Conservation (phyloP, 2,888 invertebrate species). For the Leptinotarsa rubiginosa region DNA sequence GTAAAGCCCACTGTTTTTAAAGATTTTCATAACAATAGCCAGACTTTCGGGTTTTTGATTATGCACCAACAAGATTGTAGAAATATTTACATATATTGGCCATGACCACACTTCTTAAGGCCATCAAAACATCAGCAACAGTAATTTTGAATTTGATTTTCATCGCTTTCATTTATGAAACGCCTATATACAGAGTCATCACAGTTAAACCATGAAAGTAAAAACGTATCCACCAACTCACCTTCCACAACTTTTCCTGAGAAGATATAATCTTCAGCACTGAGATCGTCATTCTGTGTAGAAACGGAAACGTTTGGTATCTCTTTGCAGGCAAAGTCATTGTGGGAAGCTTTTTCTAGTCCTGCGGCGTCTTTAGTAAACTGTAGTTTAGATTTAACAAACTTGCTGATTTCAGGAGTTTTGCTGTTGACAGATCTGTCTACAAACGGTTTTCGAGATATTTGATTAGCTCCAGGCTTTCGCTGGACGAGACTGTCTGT, state of each 20-base stretch:
- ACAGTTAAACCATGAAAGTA: too few species aligned
- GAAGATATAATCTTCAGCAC: constrained; percentile 46
- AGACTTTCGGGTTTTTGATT: too few species aligned
- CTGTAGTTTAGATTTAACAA: constrained; percentile 31
- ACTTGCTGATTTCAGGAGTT: constrained; percentile 42
- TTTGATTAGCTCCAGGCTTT: constrained; percentile 45
- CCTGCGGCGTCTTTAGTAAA: constrained; percentile 23
- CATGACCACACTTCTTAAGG: too few species aligned
- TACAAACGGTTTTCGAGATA: constrained; percentile 52
- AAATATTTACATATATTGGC: too few species aligned
- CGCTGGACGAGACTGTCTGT: constrained; percentile 44
- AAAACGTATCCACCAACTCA: neutral
- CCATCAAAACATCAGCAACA: neutral
- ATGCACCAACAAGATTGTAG: too few species aligned
- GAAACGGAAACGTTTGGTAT: constrained; percentile 26
- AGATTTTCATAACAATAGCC: too few species aligned
- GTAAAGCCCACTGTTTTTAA: too few species aligned
- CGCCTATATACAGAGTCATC: too few species aligned
- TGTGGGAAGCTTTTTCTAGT: constrained; percentile 30
- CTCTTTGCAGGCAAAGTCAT: neutral
- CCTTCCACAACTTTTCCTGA: constrained; percentile 38
- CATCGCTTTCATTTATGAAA: too few species aligned
- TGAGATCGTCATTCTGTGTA: constrained; percentile 40
- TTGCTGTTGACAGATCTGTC: constrained; percentile 53
- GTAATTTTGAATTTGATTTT: neutral